Evolutionary conservation across 2,888 invertebrate genomes (phyloP), one percentile per base, ranked within the genome.

Genomic region (Eilema caniola): DNA sequence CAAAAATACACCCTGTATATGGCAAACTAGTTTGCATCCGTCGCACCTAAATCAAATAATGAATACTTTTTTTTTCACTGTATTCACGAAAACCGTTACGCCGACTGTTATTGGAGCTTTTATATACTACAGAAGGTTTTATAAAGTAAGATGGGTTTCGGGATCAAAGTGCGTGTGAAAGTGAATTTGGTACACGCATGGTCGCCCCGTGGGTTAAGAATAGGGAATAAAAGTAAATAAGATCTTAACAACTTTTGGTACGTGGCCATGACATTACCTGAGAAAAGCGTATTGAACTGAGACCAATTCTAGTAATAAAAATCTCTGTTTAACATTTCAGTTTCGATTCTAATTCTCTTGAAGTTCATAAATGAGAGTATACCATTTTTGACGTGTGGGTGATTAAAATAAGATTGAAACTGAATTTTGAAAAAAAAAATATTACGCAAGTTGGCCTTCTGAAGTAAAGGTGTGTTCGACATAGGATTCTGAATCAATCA

Each of bases 101-200:
- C 62, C 23, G 65, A 62, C 74, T 75, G 79, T 75, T 79, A 81
- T 74, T 72, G 73, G 67, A 78, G 78, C 70, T 77, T 82, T 76
- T 73, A 69, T 72, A 65, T 73, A 68, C 67, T 79, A 83, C 81
- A 70, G 71, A 68, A 81, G 84, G 83, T 83, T 84, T 80, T 76
- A 66, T 73, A 47, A 77, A 85, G 76, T 77, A 80, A 82, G 67
- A 78, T 80, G 59, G 67, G 64, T 67, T 71, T 69, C 67, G 76
- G 77, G 71, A 72, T 77, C 69, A 76, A 69, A 74, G 73, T 71
- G 79, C 68, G 81, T 74, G 83, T 79, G 78, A 79, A 82, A 76
- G 67, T 71, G 69, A 81, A 86, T 88, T 86, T 86, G 85, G 85
- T 74, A 68, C 68, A 66, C 66, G 66, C 57, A 20, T 67, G 63